phyloP scores from a whole-genome alignment of 2,797 vertebrate genomes.

The Lepus townsendii region DNA sequence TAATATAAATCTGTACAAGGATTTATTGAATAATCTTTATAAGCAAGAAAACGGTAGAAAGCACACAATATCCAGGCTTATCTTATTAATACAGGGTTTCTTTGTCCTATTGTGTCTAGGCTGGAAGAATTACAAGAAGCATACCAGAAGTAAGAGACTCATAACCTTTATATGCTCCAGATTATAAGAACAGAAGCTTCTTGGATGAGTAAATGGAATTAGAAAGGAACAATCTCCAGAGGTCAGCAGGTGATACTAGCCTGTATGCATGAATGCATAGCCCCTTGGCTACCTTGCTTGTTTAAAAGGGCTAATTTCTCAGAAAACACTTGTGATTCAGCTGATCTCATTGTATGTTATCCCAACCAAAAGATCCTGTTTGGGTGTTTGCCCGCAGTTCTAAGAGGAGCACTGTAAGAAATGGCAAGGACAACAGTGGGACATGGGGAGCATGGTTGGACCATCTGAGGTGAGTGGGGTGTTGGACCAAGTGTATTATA shows the following conservation, averaged over 20 bases:
- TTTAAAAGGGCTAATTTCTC: background rate
- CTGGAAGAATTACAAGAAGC: background rate
- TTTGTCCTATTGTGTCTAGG: background rate
- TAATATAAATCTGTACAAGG: background rate
- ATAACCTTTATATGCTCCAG: background rate
- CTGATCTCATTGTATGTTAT: background rate
- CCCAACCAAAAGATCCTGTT: rapidly evolving
- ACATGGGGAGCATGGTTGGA: background rate
- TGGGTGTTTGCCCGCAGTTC: background rate
- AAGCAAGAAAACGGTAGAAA: background rate
- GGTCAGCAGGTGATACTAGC: background rate
- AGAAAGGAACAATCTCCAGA: background rate
- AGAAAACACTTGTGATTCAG: background rate
- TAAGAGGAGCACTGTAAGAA: background rate
- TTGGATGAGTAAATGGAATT: background rate
- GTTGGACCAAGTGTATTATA: background rate
- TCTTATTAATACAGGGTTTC: background rate
- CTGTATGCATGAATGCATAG: rapidly evolving
- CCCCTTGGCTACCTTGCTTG: background rate
- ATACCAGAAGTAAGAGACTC: background rate
- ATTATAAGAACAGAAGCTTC: background rate
- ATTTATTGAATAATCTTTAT: background rate
- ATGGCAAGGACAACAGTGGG: background rate
- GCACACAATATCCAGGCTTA: background rate
- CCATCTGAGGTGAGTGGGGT: background rate